These are phyloP conservation scores for Adelognathus sp. DNA, from an alignment of 2,888 invertebrate species.

Conservation along the genomic window DNA sequence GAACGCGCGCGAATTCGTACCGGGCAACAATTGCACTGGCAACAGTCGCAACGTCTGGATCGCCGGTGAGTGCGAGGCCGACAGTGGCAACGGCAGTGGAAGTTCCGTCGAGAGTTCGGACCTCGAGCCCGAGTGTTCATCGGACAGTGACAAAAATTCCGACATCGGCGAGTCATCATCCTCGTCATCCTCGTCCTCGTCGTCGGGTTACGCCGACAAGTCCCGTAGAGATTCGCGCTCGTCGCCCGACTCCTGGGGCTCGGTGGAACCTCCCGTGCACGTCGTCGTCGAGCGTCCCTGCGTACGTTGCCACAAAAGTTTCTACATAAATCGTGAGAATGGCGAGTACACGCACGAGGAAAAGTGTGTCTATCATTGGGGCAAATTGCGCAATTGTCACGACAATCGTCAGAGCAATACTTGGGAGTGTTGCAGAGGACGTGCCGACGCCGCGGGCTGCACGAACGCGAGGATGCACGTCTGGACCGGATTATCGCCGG, in stretches of 20 bases:
- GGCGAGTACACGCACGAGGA: constrained; percentile 87
- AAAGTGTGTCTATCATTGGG: constrained; percentile 94
- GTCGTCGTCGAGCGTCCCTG: constrained; percentile 82
- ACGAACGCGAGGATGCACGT: constrained; percentile 87
- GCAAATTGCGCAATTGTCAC: constrained; percentile 84
- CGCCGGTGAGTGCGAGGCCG: constrained; percentile 67
- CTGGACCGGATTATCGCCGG: constrained; percentile 88
- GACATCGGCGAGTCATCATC: constrained; percentile 64
- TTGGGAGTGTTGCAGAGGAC: constrained; percentile 86
- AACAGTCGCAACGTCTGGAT: constrained; percentile 64
- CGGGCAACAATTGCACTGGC: constrained; percentile 74
- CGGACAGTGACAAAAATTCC: constrained; percentile 73
- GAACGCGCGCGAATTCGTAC: constrained; percentile 87
- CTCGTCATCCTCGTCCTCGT: constrained; percentile 26
- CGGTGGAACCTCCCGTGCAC: not conserved
- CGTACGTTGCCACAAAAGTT: constrained; percentile 88
- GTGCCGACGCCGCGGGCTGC: constrained; percentile 85
- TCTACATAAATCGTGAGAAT: constrained; percentile 85
- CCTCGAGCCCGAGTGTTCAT: constrained; percentile 70
- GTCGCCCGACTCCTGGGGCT: constrained; percentile 6
- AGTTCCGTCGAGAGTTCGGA: constrained; percentile 74
- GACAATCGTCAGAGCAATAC: constrained; percentile 62
- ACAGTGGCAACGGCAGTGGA: constrained; percentile 74
- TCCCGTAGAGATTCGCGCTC: not conserved
- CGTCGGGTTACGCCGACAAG: constrained; percentile 44